Evolutionary conservation across 2,888 invertebrate species (phyloP).

Genomic region (Desoria tigrina): DNA sequence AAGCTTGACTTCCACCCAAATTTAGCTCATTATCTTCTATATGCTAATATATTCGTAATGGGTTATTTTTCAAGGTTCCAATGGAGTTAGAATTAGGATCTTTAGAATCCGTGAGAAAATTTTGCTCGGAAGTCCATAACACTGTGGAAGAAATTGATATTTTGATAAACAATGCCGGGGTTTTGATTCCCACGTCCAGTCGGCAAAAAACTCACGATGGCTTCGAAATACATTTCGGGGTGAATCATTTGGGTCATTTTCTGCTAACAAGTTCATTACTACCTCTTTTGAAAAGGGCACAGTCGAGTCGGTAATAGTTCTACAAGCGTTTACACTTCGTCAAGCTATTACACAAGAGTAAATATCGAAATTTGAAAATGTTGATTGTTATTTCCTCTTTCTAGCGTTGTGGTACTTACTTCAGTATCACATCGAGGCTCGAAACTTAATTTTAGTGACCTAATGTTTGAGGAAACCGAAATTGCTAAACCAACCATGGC

Average conservation of each 20-base stretch:
- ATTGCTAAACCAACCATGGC: conserved; percentile 1
- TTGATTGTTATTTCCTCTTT: too few species aligned
- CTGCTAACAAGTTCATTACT: conserved; percentile 76
- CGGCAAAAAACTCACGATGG: conserved; percentile 67
- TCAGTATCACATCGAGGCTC: conserved; percentile 56
- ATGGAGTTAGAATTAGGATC: conserved; percentile 50
- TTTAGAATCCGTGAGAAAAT: conserved; percentile 57
- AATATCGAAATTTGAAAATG: too few species aligned
- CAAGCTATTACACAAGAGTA: too few species aligned
- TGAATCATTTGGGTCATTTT: conserved; percentile 83
- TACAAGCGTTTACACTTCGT: neutral
- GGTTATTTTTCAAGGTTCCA: conserved; percentile 52
- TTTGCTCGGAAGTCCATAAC: conserved; percentile 57
- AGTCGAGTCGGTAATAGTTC: conserved; percentile 65
- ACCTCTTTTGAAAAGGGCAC: conserved; percentile 66
- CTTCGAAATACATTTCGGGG: conserved; percentile 79
- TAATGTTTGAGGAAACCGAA: conserved; percentile 50
- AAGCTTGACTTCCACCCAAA: too few species aligned
- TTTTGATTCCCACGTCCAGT: conserved; percentile 29
- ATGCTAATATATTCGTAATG: too few species aligned
- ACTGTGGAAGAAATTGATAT: conserved; percentile 54
- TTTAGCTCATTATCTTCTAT: too few species aligned
- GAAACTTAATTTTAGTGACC: conserved; percentile 54
- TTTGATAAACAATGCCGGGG: conserved; percentile 56
- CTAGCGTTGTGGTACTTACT: conserved; percentile 58